Evolutionary conservation across 92 coral and sea anemone genomes (phyloP), one percentile per base, ranked within the genome.

Genomic region (Scolanthus callimorphus): DNA sequence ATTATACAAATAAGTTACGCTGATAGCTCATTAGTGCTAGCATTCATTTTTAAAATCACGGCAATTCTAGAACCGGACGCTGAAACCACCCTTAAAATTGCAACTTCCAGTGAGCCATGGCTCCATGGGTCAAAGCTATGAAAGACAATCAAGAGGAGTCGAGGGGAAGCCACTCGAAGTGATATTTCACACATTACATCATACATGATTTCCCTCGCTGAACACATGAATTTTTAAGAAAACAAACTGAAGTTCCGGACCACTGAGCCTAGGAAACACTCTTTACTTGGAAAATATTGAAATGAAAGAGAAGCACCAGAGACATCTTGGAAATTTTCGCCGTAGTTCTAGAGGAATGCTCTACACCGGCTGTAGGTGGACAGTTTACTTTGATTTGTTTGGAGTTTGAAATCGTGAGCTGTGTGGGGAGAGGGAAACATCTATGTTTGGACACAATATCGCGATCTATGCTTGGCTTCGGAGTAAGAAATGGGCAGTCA

Each of bases 181-280:
- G 79, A 78, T 88, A 83, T 70, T 78, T 88, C 56, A 64, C 63
- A 44, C 30, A 88, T 88, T 83, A 88, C 96, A 78, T 88, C 96
- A 88, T 29, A 12, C 30, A 39, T 51, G 85, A 46, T 83, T 69
- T 72, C 96, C 79, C 61, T 69, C 74, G 48, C 31, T 88, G 96
- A 63, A 49, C 77, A 78, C 59, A 87, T 87, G 73, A 88, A 88
- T 78, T 57, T 88, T 88, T 88, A 64, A 88, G 59, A 69, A 55
- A 52, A 75, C 39, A 31, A 62, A 17, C 67, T 55, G 65, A 31
- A 31, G 77, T 66, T 68, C 75, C 75, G 75, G 63, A 68, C 52
- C 65, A 51, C 24, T 68, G 65, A 46, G 23, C 23, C 52, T 46
- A 46, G 22, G 17, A 46, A 46, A 46, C 4, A 11, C 24, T 26